A percentile compares a stretch with the other conserved stretches of the same genome.
Conservation (phyloP, 2,888 invertebrate species). For the Metallyticus violacea region DNA sequence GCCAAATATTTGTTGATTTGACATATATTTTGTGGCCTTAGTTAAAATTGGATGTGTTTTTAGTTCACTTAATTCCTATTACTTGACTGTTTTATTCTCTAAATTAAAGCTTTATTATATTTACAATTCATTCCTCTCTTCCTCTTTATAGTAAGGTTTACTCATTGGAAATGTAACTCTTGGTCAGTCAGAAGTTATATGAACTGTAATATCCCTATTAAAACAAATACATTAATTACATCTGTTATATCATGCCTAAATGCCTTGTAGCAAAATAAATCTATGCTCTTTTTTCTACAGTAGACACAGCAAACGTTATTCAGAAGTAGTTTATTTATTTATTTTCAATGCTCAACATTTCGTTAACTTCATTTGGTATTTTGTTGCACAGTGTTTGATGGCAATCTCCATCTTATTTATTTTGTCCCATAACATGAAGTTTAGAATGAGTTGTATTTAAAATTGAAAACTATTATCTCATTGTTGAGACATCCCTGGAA, state of each 20-base stretch:
- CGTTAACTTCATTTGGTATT: not conserved
- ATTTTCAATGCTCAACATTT: not conserved
- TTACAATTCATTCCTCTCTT: constrained; percentile 30
- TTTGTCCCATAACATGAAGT: not conserved
- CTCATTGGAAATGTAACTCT: constrained; percentile 34
- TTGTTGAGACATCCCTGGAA: not conserved
- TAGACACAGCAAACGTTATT: constrained; percentile 15
- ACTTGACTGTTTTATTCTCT: constrained; percentile 14
- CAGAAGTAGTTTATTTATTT: not conserved
- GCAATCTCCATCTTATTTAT: not conserved
- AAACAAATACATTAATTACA: constrained; percentile 1
- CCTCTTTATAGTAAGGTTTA: constrained; percentile 36
- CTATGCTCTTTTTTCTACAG: constrained; percentile 19
- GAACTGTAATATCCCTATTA: not conserved
- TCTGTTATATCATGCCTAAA: not conserved
- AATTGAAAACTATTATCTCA: not conserved
- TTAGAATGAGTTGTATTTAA: not conserved
- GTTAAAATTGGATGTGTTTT: constrained; percentile 4
- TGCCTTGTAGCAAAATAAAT: constrained; percentile 11
- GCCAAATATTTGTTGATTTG: not conserved
- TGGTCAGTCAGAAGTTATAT: constrained; percentile 16
- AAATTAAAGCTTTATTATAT: constrained; percentile 26
- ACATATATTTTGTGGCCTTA: constrained; percentile 18
- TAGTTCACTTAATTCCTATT: constrained; percentile 18
- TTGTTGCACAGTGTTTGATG: not conserved